Conservation (phyloP, 2,888 invertebrate genomes). For the Aradus depressus region DNA sequence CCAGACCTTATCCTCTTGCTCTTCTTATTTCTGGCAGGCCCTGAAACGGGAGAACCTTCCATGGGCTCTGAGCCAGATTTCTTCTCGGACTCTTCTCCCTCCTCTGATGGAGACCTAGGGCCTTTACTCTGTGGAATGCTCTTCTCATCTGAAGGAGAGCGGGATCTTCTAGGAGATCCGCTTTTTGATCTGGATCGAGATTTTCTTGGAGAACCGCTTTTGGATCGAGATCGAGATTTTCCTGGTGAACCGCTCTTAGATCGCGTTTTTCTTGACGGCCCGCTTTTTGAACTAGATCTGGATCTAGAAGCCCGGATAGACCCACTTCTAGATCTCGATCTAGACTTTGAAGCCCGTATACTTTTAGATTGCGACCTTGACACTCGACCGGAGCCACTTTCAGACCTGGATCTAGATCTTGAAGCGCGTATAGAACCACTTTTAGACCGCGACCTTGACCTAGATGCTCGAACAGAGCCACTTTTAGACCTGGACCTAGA, state of each 20-base stretch:
- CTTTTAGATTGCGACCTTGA: conserved; percentile 27
- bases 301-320: conserved; percentile 30
- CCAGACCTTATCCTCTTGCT: conserved; percentile 23
- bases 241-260: conserved; percentile 26
- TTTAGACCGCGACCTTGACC: conserved; percentile 26
- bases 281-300: conserved; percentile 32
- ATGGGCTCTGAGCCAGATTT: not conserved
- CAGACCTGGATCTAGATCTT: conserved; percentile 31
- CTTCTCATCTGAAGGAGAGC: conserved; percentile 4
- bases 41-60: conserved; percentile 11
- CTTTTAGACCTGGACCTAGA: conserved; percentile 33
- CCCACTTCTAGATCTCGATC: conserved; percentile 32
- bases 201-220: conserved; percentile 24
- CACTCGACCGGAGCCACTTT: conserved; percentile 22
- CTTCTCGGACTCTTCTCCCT: conserved; percentile 1
- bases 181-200: conserved; percentile 30
- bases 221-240: conserved; percentile 27
- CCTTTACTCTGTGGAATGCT: not conserved
- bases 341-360: conserved; percentile 23
- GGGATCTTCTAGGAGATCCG: conserved; percentile 30
- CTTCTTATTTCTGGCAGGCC: not conserved
- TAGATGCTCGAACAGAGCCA: conserved; percentile 29
- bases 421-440: conserved; percentile 25
- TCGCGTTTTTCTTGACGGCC: conserved; percentile 28
- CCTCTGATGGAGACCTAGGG: not conserved